Base-by-base conservation (phyloP, 1,140 invertebrate species). In the Scaptodrosophila lebanonensis region DNA sequence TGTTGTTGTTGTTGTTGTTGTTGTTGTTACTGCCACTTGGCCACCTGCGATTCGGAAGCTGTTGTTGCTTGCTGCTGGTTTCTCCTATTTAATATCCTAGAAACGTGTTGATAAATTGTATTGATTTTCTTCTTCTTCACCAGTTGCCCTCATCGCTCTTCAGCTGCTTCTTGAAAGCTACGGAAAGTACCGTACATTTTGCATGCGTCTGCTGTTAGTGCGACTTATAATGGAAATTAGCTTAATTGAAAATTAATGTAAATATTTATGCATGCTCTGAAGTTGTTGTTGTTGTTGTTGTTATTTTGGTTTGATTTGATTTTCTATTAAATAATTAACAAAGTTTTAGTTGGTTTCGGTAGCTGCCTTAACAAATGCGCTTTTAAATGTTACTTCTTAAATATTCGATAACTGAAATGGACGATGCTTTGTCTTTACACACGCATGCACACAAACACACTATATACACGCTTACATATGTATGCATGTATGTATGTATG, bases 231-330 rank as follows among this genome's bases (percentile, higher is more conserved):
- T 76, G 72, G 73, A 71, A 76, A 77, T 72, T 57, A 51, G 60
- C 63, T 77, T 77, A 75, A 76, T 77, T 79, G 67, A 79, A 77
- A 77, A 79, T 72, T 60, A 77, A 77, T 79, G 67, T 77, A 77
- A 77, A 79, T 70, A 79, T 71, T 58, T 52, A 67, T 57, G 70
- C 59, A 64, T 51, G 52, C 33, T 44, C 32, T 0, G 18, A 42
- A 51, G 27, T n/a, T n/a, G n/a, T n/a, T n/a, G n/a, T n/a, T n/a
- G n/a, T n/a, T 38, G 47, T 29, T 58, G 64, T 33, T 32, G 39
- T 66, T 64, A 69, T 48, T 64, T 45, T 32, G 52, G 44, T 32
- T 48, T 32, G 15, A 51, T 57, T 47, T 29, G 35, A 56, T 51
- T 47, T 47, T 39, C 42, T 32, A 51, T 48, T 51, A 51, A 63